Evolutionary conservation across 2,113 vertebrate species (phyloP).

Genomic region (Melanotaenia duboulayi): DNA sequence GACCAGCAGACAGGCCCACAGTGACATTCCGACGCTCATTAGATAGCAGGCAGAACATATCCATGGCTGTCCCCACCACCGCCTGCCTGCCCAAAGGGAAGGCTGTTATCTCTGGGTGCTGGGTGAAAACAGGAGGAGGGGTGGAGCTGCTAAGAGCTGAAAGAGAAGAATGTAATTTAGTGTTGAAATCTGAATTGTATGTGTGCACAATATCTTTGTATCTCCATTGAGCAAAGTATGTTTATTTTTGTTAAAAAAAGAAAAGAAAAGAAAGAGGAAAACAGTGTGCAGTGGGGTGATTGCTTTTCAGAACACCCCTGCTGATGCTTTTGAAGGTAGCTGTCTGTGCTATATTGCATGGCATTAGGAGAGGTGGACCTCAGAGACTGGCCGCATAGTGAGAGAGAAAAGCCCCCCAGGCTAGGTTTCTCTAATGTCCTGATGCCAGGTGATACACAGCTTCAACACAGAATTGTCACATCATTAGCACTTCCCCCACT

Average conservation of each 20-base stretch:
- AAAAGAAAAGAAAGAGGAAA: constrained; percentile 15
- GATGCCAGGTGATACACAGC: constrained; percentile 63
- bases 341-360: constrained; percentile 68
- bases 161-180: constrained; percentile 23
- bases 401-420: constrained; percentile 54
- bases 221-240: constrained; percentile 23
- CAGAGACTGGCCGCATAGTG: constrained; percentile 59
- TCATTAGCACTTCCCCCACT: constrained; percentile 56
- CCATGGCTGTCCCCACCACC: constrained; percentile 61
- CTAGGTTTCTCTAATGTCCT: constrained; percentile 42
- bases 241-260: constrained; percentile 30
- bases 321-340: constrained; percentile 67
- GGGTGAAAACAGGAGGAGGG: constrained; percentile 48
- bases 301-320: constrained; percentile 57
- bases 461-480: constrained; percentile 34
- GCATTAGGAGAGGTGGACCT: constrained; percentile 69
- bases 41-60: constrained; percentile 74
- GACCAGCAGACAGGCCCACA: constrained; percentile 68
- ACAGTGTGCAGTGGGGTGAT: constrained; percentile 16
- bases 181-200: constrained; percentile 21
- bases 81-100: constrained; percentile 58
- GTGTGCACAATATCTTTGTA: constrained; percentile 11
- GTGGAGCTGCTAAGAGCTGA: constrained; percentile 30
- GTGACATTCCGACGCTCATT: constrained; percentile 77
- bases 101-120: constrained; percentile 60